A percentile compares a stretch with the other conserved stretches of the same genome.
These are phyloP conservation scores for Euzetes globulus DNA, from an alignment of 2,888 invertebrate species.

Conservation along the genomic window DNA sequence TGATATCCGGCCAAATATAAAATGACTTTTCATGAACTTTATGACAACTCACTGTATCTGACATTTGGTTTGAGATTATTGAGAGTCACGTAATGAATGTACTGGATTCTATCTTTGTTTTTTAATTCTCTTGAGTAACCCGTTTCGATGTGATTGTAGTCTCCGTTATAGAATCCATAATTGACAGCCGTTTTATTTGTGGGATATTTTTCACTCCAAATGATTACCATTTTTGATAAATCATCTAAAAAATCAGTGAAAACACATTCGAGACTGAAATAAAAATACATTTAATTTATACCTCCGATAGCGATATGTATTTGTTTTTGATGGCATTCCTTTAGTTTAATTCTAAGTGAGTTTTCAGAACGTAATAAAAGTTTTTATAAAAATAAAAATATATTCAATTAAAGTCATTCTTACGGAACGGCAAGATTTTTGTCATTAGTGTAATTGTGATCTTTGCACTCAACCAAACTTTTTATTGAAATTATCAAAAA, in stretches of 20 bases:
- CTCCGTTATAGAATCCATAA: conserved; percentile 9
- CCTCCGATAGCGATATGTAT: conserved; percentile 26
- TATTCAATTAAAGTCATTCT: not conserved
- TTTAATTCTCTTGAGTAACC: not conserved
- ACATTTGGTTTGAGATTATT: conserved; percentile 6
- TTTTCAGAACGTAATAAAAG: too few relatives aligned
- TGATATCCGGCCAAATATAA: not conserved
- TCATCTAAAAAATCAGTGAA: not conserved
- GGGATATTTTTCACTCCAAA: not conserved
- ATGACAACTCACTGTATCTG: not conserved
- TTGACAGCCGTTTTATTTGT: conserved; percentile 7
- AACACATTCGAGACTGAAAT: not conserved
- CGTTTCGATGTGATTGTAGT: not conserved
- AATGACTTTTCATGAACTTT: not conserved
- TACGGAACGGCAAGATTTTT: not conserved
- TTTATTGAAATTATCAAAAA: not conserved
- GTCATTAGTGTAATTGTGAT: not conserved
- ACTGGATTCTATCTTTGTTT: not conserved
- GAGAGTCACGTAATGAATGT: not conserved
- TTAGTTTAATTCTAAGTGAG: not conserved
- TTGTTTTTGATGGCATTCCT: not conserved
- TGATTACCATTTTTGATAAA: conserved; percentile 19
- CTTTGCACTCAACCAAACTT: not conserved
- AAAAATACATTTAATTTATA: not conserved
- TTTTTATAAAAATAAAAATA: not conserved